Percentiles rank a stretch among this genome's conserved stretches.
These are phyloP conservation scores for Cassiopea xamachana DNA, from an alignment of 30 jellyfish, hydroid and myxozoan species.

Conservation along the genomic window DNA sequence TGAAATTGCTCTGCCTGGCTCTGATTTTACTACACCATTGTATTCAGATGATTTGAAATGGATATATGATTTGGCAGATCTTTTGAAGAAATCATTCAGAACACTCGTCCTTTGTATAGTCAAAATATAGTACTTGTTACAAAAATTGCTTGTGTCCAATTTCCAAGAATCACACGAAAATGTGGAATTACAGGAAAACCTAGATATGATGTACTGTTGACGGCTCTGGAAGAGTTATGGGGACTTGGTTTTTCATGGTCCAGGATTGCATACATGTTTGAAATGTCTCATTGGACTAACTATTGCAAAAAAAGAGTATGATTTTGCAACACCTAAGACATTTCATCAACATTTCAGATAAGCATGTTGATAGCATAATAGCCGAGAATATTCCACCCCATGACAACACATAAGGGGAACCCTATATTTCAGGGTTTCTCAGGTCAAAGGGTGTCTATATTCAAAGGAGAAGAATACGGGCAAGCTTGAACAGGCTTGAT, in stretches of 20 bases:
- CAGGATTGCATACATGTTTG: slow-evolving; percentile 17
- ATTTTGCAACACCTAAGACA: slow-evolving; percentile 8
- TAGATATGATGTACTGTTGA: no score
- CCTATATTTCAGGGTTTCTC: background rate
- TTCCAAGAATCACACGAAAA: no score
- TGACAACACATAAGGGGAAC: slow-evolving; percentile 7
- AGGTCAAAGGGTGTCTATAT: background rate
- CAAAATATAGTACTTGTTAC: no score
- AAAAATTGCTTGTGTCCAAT: no score
- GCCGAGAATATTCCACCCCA: background rate
- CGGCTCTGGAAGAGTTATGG: slow-evolving; percentile 6
- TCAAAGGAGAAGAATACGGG: background rate
- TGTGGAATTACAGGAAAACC: no score
- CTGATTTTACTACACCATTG: no score
- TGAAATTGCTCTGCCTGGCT: no score
- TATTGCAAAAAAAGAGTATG: slow-evolving; percentile 1
- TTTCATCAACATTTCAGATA: slow-evolving; percentile 5
- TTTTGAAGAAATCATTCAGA: no score
- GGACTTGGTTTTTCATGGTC: slow-evolving; percentile 22
- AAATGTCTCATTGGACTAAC: slow-evolving; percentile 24
- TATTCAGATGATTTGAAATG: no score
- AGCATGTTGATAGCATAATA: background rate
- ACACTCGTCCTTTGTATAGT: no score
- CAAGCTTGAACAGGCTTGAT: background rate
- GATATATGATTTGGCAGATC: no score